These are phyloP conservation scores for Oncorhynchus mykiss DNA, from an alignment of 2,113 vertebrate species.

Conservation along the genomic window DNA sequence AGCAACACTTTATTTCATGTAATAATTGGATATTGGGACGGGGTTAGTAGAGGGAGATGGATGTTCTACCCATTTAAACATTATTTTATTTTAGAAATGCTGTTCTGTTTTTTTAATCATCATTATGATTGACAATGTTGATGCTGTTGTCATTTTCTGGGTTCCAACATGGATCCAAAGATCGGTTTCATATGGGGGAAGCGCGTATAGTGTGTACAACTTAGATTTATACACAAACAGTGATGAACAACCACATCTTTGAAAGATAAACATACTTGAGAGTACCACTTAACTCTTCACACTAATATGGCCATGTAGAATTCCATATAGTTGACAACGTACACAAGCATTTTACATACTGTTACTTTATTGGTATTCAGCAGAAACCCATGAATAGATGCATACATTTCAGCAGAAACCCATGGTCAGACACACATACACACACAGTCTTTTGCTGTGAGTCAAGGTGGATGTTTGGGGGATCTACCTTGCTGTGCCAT, in stretches of 20 bases:
- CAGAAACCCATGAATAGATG: not conserved
- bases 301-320: constrained; percentile 27
- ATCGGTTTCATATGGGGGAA: constrained; percentile 14
- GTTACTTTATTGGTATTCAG: constrained; percentile 6
- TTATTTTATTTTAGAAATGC: constrained; percentile 56
- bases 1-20: constrained; percentile 28
- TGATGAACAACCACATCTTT: constrained; percentile 25
- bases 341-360: constrained; percentile 32
- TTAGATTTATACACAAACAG: constrained; percentile 21
- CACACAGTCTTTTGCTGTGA: constrained; percentile 48
- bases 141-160: constrained; percentile 30
- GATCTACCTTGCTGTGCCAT: constrained; percentile 53
- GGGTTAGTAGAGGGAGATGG: constrained; percentile 13
- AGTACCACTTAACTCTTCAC: constrained; percentile 23
- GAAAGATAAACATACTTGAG: constrained; percentile 30
- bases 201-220: not conserved
- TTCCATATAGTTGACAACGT: not conserved
- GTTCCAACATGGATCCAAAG: constrained; percentile 29
- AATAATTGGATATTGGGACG: constrained; percentile 22
- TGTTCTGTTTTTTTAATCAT: constrained; percentile 34
- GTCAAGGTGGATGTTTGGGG: constrained; percentile 28
- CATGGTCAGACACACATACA: not conserved
- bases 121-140: constrained; percentile 26
- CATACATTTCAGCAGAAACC: not conserved
- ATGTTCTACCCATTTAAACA: constrained; percentile 24